phyloP scores from a whole-genome alignment of 2,888 invertebrate species.

The Leptinotarsa rubiginosa region DNA sequence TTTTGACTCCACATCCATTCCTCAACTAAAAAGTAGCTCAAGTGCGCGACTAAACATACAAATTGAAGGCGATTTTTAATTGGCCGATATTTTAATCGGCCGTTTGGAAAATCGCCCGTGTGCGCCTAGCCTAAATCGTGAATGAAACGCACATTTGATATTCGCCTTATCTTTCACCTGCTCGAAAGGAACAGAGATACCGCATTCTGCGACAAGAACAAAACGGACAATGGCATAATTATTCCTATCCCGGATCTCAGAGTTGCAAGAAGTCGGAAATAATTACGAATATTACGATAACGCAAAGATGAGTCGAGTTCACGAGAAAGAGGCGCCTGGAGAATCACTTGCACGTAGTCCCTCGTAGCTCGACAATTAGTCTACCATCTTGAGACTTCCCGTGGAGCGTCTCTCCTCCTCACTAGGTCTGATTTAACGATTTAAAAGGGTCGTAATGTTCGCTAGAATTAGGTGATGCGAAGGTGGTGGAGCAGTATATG shows the following conservation, averaged over 20 bases:
- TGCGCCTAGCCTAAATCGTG: too few relatives aligned
- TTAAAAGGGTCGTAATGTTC: slow-evolving; percentile 35
- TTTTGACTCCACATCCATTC: too few relatives aligned
- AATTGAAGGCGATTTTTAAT: too few relatives aligned
- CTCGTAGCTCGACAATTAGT: slow-evolving; percentile 41
- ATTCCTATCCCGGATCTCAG: slow-evolving; percentile 45
- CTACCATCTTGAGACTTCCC: slow-evolving; percentile 30
- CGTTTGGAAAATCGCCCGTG: too few relatives aligned
- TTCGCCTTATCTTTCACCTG: neutral
- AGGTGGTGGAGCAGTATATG: neutral
- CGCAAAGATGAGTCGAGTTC: slow-evolving; percentile 44
- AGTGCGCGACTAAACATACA: too few relatives aligned
- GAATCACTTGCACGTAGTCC: slow-evolving; percentile 41
- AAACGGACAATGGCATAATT: slow-evolving; percentile 48
- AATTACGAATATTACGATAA: slow-evolving; percentile 45
- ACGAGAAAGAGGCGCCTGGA: slow-evolving; percentile 37
- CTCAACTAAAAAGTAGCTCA: too few relatives aligned
- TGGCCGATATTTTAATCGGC: too few relatives aligned
- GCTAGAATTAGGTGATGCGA: slow-evolving; percentile 31
- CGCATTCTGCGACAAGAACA: slow-evolving; percentile 36
- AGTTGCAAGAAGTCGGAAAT: slow-evolving; percentile 46
- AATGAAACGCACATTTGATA: neutral
- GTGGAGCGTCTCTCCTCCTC: slow-evolving; percentile 28
- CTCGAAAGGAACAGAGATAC: slow-evolving; percentile 21
- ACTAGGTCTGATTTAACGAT: slow-evolving; percentile 24